Conservation (phyloP, 2,888 invertebrate genomes). For the Noctua janthina region DNA sequence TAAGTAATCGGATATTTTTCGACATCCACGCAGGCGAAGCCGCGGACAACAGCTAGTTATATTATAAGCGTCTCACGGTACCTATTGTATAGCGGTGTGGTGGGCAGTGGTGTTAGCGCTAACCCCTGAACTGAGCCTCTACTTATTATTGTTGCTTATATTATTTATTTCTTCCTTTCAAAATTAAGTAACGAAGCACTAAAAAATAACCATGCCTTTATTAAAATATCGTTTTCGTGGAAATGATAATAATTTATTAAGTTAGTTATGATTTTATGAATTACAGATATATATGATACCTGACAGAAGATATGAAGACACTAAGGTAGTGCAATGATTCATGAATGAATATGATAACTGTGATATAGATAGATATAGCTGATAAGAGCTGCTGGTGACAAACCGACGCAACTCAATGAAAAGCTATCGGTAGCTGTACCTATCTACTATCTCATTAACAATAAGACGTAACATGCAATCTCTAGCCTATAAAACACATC, state of each 20-base stretch:
- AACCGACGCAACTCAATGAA: neutral
- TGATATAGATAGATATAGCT: neutral
- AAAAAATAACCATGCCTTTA: neutral
- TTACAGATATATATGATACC: neutral
- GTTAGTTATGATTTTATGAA: neutral
- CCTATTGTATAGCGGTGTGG: no score
- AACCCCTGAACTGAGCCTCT: neutral
- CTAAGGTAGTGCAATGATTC: neutral
- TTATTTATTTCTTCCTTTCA: neutral
- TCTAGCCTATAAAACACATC: neutral
- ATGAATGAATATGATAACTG: conserved; percentile 3
- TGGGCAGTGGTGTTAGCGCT: neutral
- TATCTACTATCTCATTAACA: neutral
- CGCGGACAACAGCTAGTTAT: no score
- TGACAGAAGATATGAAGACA: neutral
- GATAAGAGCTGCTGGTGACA: conserved; percentile 5
- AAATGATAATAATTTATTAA: neutral
- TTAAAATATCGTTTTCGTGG: neutral
- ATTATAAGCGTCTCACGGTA: neutral
- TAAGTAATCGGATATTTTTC: no score
- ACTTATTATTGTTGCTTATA: neutral
- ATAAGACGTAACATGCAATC: conserved; percentile 13
- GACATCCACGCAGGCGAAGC: no score
- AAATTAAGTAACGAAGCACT: neutral
- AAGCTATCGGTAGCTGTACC: neutral